Conservation (phyloP, 2,888 invertebrate species). For the Cotesia congregata region DNA sequence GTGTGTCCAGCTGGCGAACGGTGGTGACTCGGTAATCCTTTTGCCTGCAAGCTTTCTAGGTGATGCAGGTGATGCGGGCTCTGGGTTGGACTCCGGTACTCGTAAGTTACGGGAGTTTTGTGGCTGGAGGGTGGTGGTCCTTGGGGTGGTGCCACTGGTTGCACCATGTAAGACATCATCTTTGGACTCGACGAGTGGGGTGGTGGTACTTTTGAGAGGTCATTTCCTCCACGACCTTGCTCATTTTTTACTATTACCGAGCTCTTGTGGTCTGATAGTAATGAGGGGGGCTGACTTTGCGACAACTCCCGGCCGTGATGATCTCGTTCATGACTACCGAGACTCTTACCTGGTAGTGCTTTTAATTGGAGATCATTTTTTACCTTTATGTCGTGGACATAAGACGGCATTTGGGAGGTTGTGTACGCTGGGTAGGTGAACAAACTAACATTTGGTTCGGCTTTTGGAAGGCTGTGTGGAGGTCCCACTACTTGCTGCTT, state of each 20-base stretch:
- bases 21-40: constrained; percentile 65
- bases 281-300: constrained; percentile 78
- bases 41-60: constrained; percentile 60
- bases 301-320: constrained; percentile 63
- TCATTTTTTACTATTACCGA: constrained; percentile 87
- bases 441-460: constrained; percentile 78
- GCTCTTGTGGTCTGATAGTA: constrained; percentile 80
- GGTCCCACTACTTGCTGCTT: constrained; percentile 52
- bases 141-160: constrained; percentile 50
- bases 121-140: constrained; percentile 51
- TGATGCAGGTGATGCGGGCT: constrained; percentile 71
- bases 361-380: constrained; percentile 72
- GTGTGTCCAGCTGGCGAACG: constrained; percentile 64
- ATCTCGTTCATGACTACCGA: constrained; percentile 66
- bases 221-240: constrained; percentile 72
- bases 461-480: constrained; percentile 72
- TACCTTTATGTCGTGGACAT: constrained; percentile 75
- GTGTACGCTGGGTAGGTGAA: constrained; percentile 78
- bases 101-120: constrained; percentile 64
- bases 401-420: constrained; percentile 72
- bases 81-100: constrained; percentile 67
- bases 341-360: constrained; percentile 65
- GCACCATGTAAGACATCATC: constrained; percentile 67
- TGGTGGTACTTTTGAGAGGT: constrained; percentile 70
- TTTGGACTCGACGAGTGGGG: constrained; percentile 67